Evolutionary conservation across 1,140 invertebrate species (phyloP).

Genomic region (Drosophila seguyi): DNA sequence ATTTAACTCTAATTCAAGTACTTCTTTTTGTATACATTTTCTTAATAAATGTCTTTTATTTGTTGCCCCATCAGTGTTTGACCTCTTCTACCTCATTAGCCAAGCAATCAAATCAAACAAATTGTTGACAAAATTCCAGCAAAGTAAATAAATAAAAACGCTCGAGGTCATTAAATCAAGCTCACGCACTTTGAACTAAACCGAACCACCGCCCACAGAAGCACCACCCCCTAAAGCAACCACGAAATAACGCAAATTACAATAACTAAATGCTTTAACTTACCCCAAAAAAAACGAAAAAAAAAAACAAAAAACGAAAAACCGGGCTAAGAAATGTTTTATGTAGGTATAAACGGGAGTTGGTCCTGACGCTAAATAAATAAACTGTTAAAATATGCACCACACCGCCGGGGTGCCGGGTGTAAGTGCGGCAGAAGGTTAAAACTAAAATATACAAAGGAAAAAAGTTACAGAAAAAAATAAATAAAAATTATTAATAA

Average conservation of each 20-base stretch:
- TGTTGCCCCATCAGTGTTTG: neutral
- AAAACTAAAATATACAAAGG: neutral
- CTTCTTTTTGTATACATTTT: neutral
- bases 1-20: neutral
- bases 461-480: neutral
- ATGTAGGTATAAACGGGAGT: slow-evolving; percentile 42
- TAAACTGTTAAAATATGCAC: slow-evolving; percentile 79
- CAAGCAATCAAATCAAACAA: slow-evolving; percentile 75
- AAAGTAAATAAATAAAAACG: slow-evolving; percentile 64
- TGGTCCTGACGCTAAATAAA: slow-evolving; percentile 66
- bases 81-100: slow-evolving; percentile 10
- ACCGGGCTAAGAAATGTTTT: slow-evolving; percentile 7
- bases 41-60: neutral
- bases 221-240: neutral
- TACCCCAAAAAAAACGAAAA: slow-evolving; percentile 42
- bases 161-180: slow-evolving; percentile 68
- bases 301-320: slow-evolving; percentile 1
- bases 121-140: slow-evolving; percentile 78
- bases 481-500: neutral
- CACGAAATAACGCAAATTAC: slow-evolving; percentile 60
- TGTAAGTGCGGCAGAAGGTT: neutral
- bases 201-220: slow-evolving; percentile 5
- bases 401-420: no score
- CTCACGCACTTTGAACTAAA: slow-evolving; percentile 57
- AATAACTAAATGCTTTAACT: slow-evolving; percentile 71